A percentile compares a stretch with the other conserved stretches of the same genome.
phyloP scores from a whole-genome alignment of 1,140 invertebrate species.

The Micrasema minimum region DNA sequence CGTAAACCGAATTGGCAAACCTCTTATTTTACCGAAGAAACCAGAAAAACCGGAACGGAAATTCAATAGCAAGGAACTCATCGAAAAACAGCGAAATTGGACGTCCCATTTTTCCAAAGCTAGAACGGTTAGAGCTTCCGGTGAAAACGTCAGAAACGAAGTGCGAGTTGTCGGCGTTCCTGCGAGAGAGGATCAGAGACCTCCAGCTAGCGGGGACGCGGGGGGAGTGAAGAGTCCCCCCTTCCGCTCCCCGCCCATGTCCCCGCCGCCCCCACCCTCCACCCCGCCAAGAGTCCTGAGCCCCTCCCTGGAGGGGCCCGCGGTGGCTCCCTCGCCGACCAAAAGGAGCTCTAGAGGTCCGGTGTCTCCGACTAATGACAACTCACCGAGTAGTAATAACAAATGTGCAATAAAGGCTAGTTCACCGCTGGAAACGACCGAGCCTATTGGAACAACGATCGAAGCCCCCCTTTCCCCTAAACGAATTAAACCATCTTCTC shows the following conservation, averaged over 20 bases:
- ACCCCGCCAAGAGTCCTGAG: conserved; percentile 58
- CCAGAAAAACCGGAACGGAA: conserved; percentile 85
- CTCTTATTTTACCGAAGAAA: conserved; percentile 68
- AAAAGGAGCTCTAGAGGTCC: neutral
- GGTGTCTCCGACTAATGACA: neutral
- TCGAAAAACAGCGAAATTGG: conserved; percentile 92
- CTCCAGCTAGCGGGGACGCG: conserved; percentile 44
- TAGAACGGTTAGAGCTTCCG: conserved; percentile 71
- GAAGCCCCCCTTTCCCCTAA: conserved; percentile 14
- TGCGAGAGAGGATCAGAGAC: conserved; percentile 59
- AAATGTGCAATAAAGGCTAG: neutral
- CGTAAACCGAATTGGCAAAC: conserved; percentile 63
- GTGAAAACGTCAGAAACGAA: conserved; percentile 64
- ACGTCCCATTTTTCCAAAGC: conserved; percentile 88
- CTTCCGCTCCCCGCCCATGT: conserved; percentile 65
- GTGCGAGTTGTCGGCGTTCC: conserved; percentile 53
- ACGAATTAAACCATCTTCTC: neutral
- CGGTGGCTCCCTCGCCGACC: conserved; percentile 12
- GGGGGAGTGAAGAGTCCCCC: conserved; percentile 56
- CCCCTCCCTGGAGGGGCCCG: conserved; percentile 44
- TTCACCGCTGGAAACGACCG: conserved; percentile 10
- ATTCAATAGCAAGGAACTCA: conserved; percentile 85
- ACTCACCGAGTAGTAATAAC: neutral
- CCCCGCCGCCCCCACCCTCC: conserved; percentile 65
- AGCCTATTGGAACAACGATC: neutral